A percentile compares a stretch with the other conserved stretches of the same genome.
phyloP scores from a whole-genome alignment of 35 echinoderm and acorn worm genomes.

The Ptychodera flava region DNA sequence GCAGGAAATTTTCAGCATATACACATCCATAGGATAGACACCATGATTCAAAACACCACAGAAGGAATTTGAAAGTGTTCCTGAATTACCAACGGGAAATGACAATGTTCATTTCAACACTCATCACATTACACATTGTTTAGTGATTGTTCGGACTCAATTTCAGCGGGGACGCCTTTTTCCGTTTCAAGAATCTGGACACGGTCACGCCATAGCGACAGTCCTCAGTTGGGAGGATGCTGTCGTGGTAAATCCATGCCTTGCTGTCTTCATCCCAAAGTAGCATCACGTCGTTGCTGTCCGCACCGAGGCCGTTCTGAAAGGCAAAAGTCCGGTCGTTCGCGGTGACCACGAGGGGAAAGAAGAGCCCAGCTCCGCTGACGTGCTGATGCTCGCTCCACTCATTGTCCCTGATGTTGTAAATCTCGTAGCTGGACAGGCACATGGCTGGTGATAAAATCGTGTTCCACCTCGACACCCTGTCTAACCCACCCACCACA shows the following conservation, averaged over 20 bases:
- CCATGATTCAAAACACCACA: too few species aligned
- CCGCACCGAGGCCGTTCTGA: not conserved
- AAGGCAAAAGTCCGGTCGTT: not conserved
- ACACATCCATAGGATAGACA: too few species aligned
- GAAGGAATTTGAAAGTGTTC: too few species aligned
- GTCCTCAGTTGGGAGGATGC: not conserved
- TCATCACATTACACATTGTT: too few species aligned
- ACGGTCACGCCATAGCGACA: not conserved
- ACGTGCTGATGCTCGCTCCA: not conserved
- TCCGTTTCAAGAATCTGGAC: not conserved
- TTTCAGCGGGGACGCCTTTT: too few species aligned
- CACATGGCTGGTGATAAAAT: not conserved
- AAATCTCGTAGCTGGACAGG: not conserved
- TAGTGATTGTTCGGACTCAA: too few species aligned
- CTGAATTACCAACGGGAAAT: too few species aligned
- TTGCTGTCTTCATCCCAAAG: not conserved
- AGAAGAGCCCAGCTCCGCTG: not conserved
- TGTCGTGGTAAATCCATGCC: not conserved
- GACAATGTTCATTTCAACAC: too few species aligned
- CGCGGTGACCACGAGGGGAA: not conserved
- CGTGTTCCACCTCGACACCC: not conserved
- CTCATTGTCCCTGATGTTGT: not conserved
- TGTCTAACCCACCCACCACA: slow-evolving; percentile 51
- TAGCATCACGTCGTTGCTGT: not conserved
- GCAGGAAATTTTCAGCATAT: too few species aligned